phyloP scores from a whole-genome alignment of 2,888 invertebrate species.

The Siphlonurus alternatus region DNA sequence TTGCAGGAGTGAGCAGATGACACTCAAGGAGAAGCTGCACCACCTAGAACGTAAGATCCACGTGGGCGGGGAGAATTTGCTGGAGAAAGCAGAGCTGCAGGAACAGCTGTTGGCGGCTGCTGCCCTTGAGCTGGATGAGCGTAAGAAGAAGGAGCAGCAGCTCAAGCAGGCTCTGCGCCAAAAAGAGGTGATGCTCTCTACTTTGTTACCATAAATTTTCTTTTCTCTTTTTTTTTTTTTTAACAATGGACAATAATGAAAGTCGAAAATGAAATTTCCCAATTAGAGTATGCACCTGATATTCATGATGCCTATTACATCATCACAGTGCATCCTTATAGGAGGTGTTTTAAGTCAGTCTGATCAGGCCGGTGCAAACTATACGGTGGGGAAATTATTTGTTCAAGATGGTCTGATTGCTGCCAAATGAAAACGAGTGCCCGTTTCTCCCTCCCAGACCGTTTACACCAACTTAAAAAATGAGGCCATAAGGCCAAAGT shows the following conservation, averaged over 20 bases:
- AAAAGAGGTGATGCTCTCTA: constrained; percentile 45
- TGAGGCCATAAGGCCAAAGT: no score
- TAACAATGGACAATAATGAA: background rate
- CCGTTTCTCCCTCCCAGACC: no score
- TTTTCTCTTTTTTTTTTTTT: background rate
- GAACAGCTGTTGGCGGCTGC: constrained; percentile 77
- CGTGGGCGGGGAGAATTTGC: constrained; percentile 92
- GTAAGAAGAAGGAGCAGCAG: constrained; percentile 62
- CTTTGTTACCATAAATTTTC: background rate
- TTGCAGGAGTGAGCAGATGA: constrained; percentile 53
- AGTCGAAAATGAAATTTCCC: background rate
- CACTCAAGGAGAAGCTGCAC: constrained; percentile 66
- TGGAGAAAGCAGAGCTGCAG: constrained; percentile 93
- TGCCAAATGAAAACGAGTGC: no score
- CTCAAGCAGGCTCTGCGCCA: constrained; percentile 67
- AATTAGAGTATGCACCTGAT: background rate
- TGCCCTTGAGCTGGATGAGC: constrained; percentile 59
- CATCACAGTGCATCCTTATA: no score
- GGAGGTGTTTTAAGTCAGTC: no score
- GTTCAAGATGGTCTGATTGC: no score
- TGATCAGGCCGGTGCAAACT: no score
- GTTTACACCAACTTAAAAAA: no score
- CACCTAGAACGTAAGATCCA: constrained; percentile 89
- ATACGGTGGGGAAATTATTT: no score
- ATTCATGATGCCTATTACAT: no score